Base-by-base conservation (phyloP, 2,888 invertebrate genomes). In the Schizaphis graminum region DNA sequence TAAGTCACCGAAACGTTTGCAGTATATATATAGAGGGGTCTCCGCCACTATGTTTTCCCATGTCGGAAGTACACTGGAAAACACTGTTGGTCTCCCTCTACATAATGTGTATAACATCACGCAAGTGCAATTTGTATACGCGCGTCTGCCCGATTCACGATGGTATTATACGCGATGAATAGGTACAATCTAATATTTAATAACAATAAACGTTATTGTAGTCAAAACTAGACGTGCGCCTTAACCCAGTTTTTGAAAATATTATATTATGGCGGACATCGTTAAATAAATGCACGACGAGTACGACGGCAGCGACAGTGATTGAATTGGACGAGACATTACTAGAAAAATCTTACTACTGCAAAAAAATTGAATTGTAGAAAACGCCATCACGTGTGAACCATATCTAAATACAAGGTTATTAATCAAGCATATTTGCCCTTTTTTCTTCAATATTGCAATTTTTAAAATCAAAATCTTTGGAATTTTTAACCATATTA, bases 41-140 rank as follows among this genome's bases (percentile, higher is more conserved):
- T 21, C 7, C 77, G 8, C 3, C 35, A 77, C 35, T 8, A 35
- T 8, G 8, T 77, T 77, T 77, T 35, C n/a, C 7, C 16, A 35
- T 35, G n/a, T n/a, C 35, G 21, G 77, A 77, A 21, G 21, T 35
- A 77, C 77, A 7, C 35, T n/a, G 16, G 21, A 35, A 77, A 77
- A 35, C 35, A 21, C 21, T 3, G 21, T 77, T 35, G 35, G 35
- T 77, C 77, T 35, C 35, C 21, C 35, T 35, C 21, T 35, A 41
- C 77, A 77, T 77, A 35, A 77, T 21, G 21, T 24, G 21, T 77
- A 41, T 35, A 41, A 35, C 35, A 77, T 35, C 77, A 77, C 35
- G 21, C 77, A 21, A 77, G 77, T 77, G 77, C 77, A 77, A 77
- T 77, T 77, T 77, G 77, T 77, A 35, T 77, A 77, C 77, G 77